A percentile compares a stretch with the other conserved stretches of the same genome.
Conservation (phyloP, 2,888 invertebrate species). For the Nowickia ferox region DNA sequence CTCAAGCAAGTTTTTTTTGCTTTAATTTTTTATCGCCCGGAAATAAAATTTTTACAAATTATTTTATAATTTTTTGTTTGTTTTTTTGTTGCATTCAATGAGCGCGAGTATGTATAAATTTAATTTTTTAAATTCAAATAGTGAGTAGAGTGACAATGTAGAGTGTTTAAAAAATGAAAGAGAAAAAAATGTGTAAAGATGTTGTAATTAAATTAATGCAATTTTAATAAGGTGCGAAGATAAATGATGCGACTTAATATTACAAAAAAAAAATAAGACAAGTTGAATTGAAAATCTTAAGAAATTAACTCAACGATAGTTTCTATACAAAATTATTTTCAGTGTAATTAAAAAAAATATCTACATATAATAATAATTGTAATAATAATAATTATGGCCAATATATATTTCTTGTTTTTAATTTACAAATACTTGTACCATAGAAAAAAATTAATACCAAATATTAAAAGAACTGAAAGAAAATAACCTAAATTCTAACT, state of each 20-base stretch:
- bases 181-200: constrained; percentile 31
- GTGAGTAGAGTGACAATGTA: constrained; percentile 35
- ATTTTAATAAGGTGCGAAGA: background rate
- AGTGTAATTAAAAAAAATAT: too few relatives aligned
- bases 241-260: background rate
- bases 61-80: constrained; percentile 31
- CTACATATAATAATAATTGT: too few relatives aligned
- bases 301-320: background rate
- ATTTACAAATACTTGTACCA: too few relatives aligned
- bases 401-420: too few relatives aligned
- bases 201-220: constrained; percentile 26
- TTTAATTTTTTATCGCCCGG: constrained; percentile 42
- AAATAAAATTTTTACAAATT: constrained; percentile 24
- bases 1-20: constrained; percentile 74
- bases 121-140: constrained; percentile 2
- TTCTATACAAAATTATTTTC: too few relatives aligned
- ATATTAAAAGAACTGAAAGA: too few relatives aligned
- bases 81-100: background rate
- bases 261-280: constrained; percentile 6
- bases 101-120: constrained; percentile 16
- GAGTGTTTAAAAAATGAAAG: constrained; percentile 10
- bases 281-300: background rate
- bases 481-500: too few relatives aligned
- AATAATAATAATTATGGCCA: too few relatives aligned
- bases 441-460: too few relatives aligned